A percentile compares a stretch with the other conserved stretches of the same genome.
Evolutionary conservation across 2,113 vertebrate genomes (phyloP).

Genomic region (Lontra canadensis): DNA sequence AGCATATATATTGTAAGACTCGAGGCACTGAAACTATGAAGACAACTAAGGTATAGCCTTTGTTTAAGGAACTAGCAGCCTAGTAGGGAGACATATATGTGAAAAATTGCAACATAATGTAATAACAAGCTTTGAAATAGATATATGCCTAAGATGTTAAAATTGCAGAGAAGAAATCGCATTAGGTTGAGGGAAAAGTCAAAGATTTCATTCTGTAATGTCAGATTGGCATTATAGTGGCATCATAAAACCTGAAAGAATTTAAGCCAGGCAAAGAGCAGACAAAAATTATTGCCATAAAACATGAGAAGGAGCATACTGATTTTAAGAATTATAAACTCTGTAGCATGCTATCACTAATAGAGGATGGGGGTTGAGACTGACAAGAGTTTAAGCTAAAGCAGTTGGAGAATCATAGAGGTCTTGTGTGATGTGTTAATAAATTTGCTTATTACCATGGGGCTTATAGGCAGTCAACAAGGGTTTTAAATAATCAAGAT

Average conservation of each 20-base stretch:
- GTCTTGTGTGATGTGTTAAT: not conserved
- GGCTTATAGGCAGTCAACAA: not conserved
- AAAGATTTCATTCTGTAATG: not conserved
- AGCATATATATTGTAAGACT: not conserved
- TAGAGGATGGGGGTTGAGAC: not conserved
- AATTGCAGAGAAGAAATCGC: not conserved
- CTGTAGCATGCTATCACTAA: not conserved
- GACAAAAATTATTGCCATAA: not conserved
- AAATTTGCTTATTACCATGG: not conserved
- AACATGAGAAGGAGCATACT: not conserved
- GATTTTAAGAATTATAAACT: not conserved
- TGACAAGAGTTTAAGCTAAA: not conserved
- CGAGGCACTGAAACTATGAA: not conserved
- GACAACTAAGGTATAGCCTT: not conserved
- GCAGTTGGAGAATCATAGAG: not conserved
- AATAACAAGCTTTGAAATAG: constrained; percentile 11
- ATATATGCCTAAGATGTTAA: not conserved
- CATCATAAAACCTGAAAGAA: not conserved
- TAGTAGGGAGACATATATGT: not conserved
- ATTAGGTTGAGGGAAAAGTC: not conserved
- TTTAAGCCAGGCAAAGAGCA: not conserved
- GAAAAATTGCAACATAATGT: not conserved
- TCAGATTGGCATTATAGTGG: not conserved
- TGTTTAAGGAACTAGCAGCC: not conserved
- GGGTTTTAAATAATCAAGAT: not conserved